Base-by-base conservation (phyloP, 2,888 invertebrate species). In the Drosophila pegasa region DNA sequence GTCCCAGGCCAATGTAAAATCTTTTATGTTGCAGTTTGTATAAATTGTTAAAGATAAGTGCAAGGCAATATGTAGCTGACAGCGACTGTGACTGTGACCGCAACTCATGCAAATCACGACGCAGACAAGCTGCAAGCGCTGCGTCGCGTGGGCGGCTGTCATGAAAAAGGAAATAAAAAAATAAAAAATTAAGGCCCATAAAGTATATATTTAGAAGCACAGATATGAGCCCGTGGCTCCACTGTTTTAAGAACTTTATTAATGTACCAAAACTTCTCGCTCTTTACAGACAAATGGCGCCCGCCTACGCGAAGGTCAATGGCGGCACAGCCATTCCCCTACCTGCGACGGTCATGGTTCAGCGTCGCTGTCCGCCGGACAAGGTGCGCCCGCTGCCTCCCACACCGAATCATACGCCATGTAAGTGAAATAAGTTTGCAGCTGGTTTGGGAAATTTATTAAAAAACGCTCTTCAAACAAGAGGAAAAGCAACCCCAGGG, bases 321-420 rank as follows among this genome's bases (percentile, higher is more conserved):
- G 93, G 93, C 69, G 95, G 95, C 89, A 96, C 96, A 78, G 95
- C 96, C 88, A 96, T 96, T 89, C 96, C 96, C 60, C 91, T 96
- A 87, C 96, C 96, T 43, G 96, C 96, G 66, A 96, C 96, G 31
- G 96, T 96, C 73, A 94, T 95, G 84, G 96, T 96, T 54, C 94
- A 94, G 72, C 94, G 96, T 75, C 94, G 96, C 91, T 96, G 96
- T 80, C 96, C 96, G 57, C 96, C 96, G 78, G 96, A 96, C 93
- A 96, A 96, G 91, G 94, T 94, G 72, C 94, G 96, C 63, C 96
- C 96, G 12, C 93, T 96, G 79, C 96, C 96, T 12, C 94, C 95
- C 58, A 95, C 95, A 33, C 94, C 94, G 31, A 93, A 93, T 64
- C 94, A 94, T 74, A 89, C 91, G 76, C 91, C 92, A 87, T 91